Evolutionary conservation across 2,113 vertebrate genomes (phyloP), one percentile per base, ranked within the genome.

Genomic region (Cyprinodon variegatus): DNA sequence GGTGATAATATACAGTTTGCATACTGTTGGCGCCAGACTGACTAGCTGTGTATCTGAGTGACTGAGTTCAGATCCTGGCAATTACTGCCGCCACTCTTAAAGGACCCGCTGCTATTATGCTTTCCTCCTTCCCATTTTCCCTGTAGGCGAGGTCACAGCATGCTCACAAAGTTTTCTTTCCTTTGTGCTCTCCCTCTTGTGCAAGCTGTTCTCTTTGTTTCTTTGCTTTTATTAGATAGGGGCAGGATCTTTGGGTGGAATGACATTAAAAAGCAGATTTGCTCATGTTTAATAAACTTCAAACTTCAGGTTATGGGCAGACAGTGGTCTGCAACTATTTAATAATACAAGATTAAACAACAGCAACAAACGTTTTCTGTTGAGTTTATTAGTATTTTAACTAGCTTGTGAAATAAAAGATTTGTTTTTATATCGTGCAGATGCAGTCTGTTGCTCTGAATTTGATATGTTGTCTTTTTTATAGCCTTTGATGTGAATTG

Each of bases 1-100:
- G 96, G 96, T 96, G 95, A 96, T 97, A 97, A 97, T 96, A 95
- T 94, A 96, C 94, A 95, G 96, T 97, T 96, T 95, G 97, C 96
- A 95, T 96, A 91, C 95, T 88, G 89, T 96, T 97, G 97, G 98
- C 98, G 97, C 97, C 98, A 97, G 96, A 89, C 96, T 96, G 97
- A 95, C 90, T 95, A 89, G 92, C 95, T 94, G 95, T 93, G 96
- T 96, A 96, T 96, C 96, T 95, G 95, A 95, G 95, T 94, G 95
- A 94, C 92, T 94, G 94, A 93, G 93, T 93, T 94, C 91, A 95
- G 94, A 95, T 96, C 96, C 95, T 94, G 95, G 96, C 97, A 96
- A 96, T 96, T 96, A 96, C 95, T 95, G 95, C 95, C 86, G 93
- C 92, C 89, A 92, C 94, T 95, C 96, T 98, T 96, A 97, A 97